Base-by-base conservation (phyloP, 2,797 vertebrate genomes). In the Rhynchotus rufescens region DNA sequence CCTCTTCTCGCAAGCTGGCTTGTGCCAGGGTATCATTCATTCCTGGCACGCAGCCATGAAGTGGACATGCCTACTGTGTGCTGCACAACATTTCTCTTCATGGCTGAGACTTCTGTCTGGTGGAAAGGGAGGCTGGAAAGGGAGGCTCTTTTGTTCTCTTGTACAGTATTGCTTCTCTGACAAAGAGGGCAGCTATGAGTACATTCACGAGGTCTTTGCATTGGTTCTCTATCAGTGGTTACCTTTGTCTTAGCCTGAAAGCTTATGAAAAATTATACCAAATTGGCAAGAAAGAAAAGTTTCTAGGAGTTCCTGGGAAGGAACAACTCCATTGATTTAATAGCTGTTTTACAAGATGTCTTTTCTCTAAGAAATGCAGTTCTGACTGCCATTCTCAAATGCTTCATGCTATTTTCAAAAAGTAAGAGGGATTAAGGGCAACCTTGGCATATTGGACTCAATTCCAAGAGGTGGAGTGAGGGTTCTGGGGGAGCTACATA, bases 161-260 rank as follows among this genome's bases (percentile, higher is more conserved):
- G 42, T 21, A 28, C 61, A 28, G 10, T 40, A 54, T 20, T 32
- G 34, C 56, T 72, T 65, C 21, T 49, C 60, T 76, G 52, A 73
- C 17, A 23, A 25, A 28, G 49, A 36, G 0, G 0, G 40, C 6
- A 2, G 60, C 2, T 23, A 15, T 25, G 38, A 83, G 22, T 59
- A 57, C 5, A 21, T 69, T 69, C 59, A 57, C 26, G 68, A 54
- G 4, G 21, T 20, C 11, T 88, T 80, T 66, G 14, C n/a, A 44
- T 65, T 88, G 11, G 14, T 75, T 84, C 32, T 34, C 38, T 77
- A 15, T 38, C 54, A 11, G 66, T 66, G n/a, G 2, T 89, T 92
- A 62, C 60, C 30, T 10, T 60, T 15, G 10, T 7, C 60, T 73
- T 49, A 65, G 22, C n/a, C 36, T 72, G 52, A 28, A 20, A 32